A percentile compares a stretch with the other conserved stretches of the same genome.
Evolutionary conservation across 2,113 vertebrate genomes (phyloP).

Genomic region (Spizaetus ornatus): DNA sequence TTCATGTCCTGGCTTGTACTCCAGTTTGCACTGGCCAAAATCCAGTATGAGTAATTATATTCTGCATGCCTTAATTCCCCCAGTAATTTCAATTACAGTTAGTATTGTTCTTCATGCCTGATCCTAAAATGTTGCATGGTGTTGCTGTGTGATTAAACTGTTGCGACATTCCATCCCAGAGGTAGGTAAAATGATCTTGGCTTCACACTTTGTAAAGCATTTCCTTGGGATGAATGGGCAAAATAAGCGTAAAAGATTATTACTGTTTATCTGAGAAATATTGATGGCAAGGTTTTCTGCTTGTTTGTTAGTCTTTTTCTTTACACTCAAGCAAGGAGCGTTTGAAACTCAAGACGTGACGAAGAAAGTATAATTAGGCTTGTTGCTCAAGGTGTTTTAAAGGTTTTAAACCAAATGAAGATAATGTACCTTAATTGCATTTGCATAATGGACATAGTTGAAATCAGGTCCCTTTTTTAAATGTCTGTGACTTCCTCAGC

Average conservation of each 20-base stretch:
- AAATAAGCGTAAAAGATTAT: not conserved
- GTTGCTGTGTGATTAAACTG: constrained; percentile 15
- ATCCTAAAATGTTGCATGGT: not conserved
- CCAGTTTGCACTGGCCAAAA: constrained; percentile 39
- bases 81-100: constrained; percentile 45
- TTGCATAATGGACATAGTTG: constrained; percentile 53
- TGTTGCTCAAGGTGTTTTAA: constrained; percentile 43
- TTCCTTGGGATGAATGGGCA: constrained; percentile 12
- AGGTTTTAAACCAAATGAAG: constrained; percentile 57
- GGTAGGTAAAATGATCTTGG: constrained; percentile 28
- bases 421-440: constrained; percentile 44
- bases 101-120: constrained; percentile 6
- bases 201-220: not conserved
- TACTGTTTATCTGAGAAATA: not conserved
- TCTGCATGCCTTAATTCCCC: constrained; percentile 46
- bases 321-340: not conserved
- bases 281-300: not conserved
- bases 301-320: not conserved
- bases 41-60: constrained; percentile 43
- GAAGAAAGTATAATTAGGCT: constrained; percentile 21
- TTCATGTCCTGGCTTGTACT: constrained; percentile 37
- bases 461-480: constrained; percentile 21
- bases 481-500: not conserved
- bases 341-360: not conserved
- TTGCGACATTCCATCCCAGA: not conserved